Conservation (phyloP, 2,113 vertebrate genomes). For the Collichthys lucidus region DNA sequence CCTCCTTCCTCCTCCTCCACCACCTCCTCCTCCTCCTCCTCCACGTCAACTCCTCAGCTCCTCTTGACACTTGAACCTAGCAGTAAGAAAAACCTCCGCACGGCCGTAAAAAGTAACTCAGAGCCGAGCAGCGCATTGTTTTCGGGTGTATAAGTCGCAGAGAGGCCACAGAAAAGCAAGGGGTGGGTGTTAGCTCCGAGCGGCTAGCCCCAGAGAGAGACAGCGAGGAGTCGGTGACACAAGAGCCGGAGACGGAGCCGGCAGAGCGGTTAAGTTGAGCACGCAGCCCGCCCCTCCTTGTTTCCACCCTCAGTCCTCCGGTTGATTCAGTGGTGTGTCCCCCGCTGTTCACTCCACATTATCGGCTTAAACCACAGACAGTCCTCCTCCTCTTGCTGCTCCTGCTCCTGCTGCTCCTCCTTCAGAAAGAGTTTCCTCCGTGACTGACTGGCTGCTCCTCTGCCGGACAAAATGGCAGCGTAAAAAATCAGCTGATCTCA, state of each 20-base stretch:
- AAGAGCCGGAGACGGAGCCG: conserved; percentile 23
- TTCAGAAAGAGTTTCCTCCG: conserved; percentile 55
- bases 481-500: conserved; percentile 86
- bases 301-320: not conserved
- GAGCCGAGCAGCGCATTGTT: conserved; percentile 47
- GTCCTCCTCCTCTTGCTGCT: not conserved
- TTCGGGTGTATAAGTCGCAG: conserved; percentile 10
- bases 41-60: conserved; percentile 78
- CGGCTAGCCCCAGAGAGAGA: conserved; percentile 56
- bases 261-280: conserved; percentile 38
- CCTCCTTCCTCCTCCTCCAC: conserved; percentile 69
- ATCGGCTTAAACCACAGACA: not conserved
- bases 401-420: not conserved
- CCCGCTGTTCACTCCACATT: conserved; percentile 33
- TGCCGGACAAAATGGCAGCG: conserved; percentile 88
- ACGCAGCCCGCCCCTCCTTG: conserved; percentile 35
- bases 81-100: not conserved
- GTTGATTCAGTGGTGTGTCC: conserved; percentile 35
- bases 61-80: conserved; percentile 14
- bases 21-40: conserved; percentile 67
- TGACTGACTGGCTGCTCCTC: conserved; percentile 51
- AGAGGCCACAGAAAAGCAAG: conserved; percentile 20
- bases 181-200: conserved; percentile 60
- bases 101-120: conserved; percentile 51
- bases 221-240: conserved; percentile 30